Evolutionary conservation across 2,797 vertebrate species (phyloP).

Genomic region (Galagoides demidoff): DNA sequence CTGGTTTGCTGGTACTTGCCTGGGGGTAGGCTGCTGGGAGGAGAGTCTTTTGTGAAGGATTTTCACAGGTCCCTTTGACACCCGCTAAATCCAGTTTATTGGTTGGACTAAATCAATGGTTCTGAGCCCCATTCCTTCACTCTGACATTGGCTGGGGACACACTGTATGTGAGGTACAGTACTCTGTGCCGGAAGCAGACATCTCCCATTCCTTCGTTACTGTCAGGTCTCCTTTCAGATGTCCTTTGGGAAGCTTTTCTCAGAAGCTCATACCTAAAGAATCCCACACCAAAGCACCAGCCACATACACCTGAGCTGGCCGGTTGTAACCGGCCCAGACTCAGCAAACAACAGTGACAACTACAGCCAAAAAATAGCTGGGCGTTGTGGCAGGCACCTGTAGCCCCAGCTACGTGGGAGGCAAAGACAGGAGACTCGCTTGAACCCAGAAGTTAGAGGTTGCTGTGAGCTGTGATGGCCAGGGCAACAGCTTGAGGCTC

Average conservation of each 20-base stretch:
- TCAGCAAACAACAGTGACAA: too few relatives aligned
- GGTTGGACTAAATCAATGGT: background rate
- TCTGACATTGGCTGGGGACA: background rate
- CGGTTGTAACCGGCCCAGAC: too few relatives aligned
- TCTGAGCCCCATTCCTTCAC: background rate
- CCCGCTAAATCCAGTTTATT: background rate
- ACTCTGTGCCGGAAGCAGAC: background rate
- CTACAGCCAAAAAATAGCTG: too few relatives aligned
- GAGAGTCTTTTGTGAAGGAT: conserved; percentile 8
- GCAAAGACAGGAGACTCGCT: too few relatives aligned
- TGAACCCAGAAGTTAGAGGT: too few relatives aligned
- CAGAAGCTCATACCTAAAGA: too few relatives aligned
- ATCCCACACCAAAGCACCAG: too few relatives aligned
- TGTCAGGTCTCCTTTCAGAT: background rate
- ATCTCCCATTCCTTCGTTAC: background rate
- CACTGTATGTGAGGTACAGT: background rate
- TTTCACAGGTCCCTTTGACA: conserved; percentile 8
- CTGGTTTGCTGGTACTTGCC: conserved; percentile 66
- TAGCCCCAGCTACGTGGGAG: too few relatives aligned
- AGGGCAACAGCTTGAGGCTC: too few relatives aligned
- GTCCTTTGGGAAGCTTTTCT: background rate
- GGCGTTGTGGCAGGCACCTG: too few relatives aligned
- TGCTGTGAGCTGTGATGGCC: too few relatives aligned
- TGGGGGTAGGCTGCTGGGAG: background rate
- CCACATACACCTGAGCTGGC: too few relatives aligned